phyloP scores from a whole-genome alignment of 2,113 vertebrate species.

The Bubalus kerabau region DNA sequence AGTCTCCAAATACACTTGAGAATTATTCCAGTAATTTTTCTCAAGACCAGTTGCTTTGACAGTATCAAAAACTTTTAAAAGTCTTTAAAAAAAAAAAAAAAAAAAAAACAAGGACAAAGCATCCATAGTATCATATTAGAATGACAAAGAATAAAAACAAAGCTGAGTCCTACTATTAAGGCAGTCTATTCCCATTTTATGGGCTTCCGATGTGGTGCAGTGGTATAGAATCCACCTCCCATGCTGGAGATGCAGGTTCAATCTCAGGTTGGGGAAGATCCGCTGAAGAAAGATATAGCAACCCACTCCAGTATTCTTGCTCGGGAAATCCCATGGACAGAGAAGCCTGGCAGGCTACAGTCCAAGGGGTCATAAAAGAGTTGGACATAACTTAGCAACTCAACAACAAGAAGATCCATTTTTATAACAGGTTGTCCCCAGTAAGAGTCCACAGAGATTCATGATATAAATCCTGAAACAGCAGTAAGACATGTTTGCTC shows the following conservation, averaged over 20 bases:
- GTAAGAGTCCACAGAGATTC: background rate
- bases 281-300: background rate
- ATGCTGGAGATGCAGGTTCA: background rate
- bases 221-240: background rate
- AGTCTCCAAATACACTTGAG: background rate
- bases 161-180: background rate
- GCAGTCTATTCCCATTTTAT: background rate
- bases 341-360: background rate
- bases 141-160: slow-evolving; percentile 39
- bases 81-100: background rate
- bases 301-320: background rate
- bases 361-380: background rate
- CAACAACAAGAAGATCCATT: background rate
- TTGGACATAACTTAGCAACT: background rate
- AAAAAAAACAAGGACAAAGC: background rate
- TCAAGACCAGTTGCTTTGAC: background rate
- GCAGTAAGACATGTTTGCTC: background rate
- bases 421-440: background rate
- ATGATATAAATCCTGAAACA: background rate
- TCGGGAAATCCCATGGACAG: background rate
- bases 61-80: background rate
- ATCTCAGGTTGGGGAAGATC: background rate
- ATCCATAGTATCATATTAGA: background rate
- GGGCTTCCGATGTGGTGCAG: background rate
- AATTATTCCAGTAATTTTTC: slow-evolving; percentile 4